Conservation (phyloP, 2,797 vertebrate genomes). For the Artibeus jamaicensis region DNA sequence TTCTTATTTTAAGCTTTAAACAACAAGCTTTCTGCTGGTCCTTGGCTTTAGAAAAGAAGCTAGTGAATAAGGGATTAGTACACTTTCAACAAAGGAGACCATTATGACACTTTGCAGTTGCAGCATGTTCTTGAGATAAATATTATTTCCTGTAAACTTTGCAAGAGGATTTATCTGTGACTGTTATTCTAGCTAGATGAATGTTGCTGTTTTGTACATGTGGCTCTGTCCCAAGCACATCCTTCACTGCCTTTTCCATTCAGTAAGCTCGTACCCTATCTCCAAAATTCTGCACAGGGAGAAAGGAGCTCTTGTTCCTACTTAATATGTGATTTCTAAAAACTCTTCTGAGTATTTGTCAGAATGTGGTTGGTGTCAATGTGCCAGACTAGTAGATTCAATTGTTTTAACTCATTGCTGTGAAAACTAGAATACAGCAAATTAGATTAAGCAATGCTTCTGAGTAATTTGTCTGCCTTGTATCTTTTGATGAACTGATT, state of each 20-base stretch:
- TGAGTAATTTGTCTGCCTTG: neutral
- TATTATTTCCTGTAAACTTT: constrained; percentile 1
- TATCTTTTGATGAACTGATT: neutral
- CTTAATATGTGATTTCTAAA: too few relatives aligned
- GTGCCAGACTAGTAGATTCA: neutral
- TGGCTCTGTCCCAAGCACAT: neutral
- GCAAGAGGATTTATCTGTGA: neutral
- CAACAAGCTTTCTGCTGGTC: neutral
- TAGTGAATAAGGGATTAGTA: neutral
- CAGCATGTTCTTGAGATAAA: neutral
- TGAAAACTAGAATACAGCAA: neutral
- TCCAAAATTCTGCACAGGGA: neutral
- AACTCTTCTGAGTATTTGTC: neutral
- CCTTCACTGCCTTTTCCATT: neutral
- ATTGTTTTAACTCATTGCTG: neutral
- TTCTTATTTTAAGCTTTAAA: neutral
- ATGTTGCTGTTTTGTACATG: neutral
- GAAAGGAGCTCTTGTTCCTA: neutral
- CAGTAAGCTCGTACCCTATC: neutral
- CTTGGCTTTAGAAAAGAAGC: neutral
- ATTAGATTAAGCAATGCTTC: neutral
- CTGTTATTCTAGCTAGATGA: neutral
- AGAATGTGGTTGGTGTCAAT: neutral
- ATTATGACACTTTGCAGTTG: neutral
- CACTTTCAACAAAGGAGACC: neutral